These are phyloP conservation scores for Tachuris rubrigastra DNA, from an alignment of 2,113 vertebrate species.

Conservation along the genomic window DNA sequence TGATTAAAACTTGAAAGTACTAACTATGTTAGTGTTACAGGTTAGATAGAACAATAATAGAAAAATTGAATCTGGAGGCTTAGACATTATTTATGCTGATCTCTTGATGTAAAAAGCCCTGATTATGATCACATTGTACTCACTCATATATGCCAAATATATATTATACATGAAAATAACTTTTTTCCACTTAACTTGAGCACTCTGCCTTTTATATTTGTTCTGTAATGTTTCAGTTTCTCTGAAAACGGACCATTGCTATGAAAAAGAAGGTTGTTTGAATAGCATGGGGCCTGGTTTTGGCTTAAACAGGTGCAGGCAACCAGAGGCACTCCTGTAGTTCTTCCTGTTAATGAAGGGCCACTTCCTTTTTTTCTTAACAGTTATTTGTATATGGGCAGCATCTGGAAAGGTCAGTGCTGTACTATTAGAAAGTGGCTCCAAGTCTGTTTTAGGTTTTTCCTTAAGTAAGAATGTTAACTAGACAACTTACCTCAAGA, in stretches of 20 bases:
- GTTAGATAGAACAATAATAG: background rate
- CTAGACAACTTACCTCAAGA: background rate
- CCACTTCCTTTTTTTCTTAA: background rate
- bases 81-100: background rate
- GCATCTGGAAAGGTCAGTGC: background rate
- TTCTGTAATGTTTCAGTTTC: background rate
- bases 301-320: background rate
- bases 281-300: background rate
- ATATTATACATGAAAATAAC: background rate
- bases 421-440: background rate
- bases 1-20: background rate
- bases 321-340: background rate
- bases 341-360: background rate
- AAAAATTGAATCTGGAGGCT: background rate
- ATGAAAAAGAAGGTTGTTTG: background rate
- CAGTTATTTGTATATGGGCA: background rate
- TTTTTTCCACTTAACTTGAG: background rate
- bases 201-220: background rate
- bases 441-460: background rate
- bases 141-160: background rate
- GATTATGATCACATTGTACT: background rate
- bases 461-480: background rate
- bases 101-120: background rate
- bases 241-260: background rate
- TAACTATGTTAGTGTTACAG: background rate